Percentiles rank a stretch among this genome's conserved stretches.
These are phyloP conservation scores for Anolis carolinensis DNA, from an alignment of 2,113 vertebrate genomes.

Conservation along the genomic window DNA sequence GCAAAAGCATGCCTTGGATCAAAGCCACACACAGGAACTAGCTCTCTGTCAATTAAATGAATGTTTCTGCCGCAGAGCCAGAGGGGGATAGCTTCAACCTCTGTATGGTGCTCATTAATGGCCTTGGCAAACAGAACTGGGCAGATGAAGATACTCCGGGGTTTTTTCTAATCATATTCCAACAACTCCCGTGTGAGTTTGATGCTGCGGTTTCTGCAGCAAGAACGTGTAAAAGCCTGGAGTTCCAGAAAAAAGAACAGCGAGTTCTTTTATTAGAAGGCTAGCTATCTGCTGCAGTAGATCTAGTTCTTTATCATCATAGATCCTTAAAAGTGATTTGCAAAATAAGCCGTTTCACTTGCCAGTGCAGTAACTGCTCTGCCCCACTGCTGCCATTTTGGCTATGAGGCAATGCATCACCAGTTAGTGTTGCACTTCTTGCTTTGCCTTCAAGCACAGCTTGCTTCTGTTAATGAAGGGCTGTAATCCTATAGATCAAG, in stretches of 20 bases:
- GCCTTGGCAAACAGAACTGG: slow-evolving; percentile 22
- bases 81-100: not conserved
- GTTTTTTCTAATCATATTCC: slow-evolving; percentile 25
- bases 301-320: not conserved
- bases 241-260: not conserved
- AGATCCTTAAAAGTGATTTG: not conserved
- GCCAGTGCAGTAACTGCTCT: not conserved
- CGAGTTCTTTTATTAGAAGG: not conserved
- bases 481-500: too few species aligned
- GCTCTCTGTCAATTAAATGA: slow-evolving; percentile 5
- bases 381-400: not conserved
- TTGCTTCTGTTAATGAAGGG: not conserved
- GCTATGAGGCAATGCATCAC: not conserved
- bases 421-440: not conserved
- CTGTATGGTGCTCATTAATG: slow-evolving; percentile 10
- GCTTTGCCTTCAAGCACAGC: not conserved
- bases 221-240: not conserved
- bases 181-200: not conserved
- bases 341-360: not conserved
- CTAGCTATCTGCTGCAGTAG: not conserved
- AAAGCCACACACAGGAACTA: not conserved
- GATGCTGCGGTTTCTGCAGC: not conserved
- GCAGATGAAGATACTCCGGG: slow-evolving; percentile 8
- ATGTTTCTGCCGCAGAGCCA: not conserved
- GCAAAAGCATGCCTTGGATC: not conserved